These are phyloP conservation scores for Tachycineta bicolor DNA, from an alignment of 2,113 vertebrate genomes.

Conservation along the genomic window DNA sequence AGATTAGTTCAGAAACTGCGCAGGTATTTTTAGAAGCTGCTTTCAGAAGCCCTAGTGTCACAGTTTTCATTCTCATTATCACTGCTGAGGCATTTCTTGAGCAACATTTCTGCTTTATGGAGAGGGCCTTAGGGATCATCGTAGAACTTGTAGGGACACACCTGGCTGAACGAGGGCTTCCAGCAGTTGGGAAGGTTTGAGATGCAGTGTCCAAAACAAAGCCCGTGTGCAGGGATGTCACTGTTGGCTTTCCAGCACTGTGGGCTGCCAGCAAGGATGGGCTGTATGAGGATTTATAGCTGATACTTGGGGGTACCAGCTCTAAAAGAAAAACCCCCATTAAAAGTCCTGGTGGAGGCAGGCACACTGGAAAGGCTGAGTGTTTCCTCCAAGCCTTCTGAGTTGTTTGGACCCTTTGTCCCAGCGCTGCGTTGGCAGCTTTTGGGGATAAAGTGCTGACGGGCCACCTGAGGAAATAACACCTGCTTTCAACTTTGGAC, in stretches of 20 bases:
- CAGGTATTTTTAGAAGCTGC: conserved; percentile 28
- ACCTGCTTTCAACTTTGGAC: not conserved
- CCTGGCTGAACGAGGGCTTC: not conserved
- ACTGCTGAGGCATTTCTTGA: not conserved
- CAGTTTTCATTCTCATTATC: not conserved
- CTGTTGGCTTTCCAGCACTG: not conserved
- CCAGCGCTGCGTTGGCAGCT: not conserved
- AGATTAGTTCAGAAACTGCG: not conserved
- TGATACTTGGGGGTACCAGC: not conserved
- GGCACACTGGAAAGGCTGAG: accelerated
- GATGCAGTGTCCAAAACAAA: accelerated
- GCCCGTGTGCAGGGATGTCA: accelerated
- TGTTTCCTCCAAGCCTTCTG: not conserved
- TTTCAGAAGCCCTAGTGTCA: not conserved
- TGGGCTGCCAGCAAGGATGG: not conserved
- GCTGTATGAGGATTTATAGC: accelerated
- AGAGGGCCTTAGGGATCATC: not conserved
- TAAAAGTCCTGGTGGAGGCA: not conserved
- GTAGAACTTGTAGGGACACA: accelerated
- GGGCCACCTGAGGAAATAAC: not conserved
- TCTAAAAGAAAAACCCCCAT: not conserved
- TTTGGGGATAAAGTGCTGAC: not conserved
- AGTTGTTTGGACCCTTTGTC: not conserved
- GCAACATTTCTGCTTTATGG: not conserved
- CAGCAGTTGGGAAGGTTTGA: accelerated